phyloP scores from a whole-genome alignment of 2,888 invertebrate genomes.

The Lepidocyrtoides sp. region DNA sequence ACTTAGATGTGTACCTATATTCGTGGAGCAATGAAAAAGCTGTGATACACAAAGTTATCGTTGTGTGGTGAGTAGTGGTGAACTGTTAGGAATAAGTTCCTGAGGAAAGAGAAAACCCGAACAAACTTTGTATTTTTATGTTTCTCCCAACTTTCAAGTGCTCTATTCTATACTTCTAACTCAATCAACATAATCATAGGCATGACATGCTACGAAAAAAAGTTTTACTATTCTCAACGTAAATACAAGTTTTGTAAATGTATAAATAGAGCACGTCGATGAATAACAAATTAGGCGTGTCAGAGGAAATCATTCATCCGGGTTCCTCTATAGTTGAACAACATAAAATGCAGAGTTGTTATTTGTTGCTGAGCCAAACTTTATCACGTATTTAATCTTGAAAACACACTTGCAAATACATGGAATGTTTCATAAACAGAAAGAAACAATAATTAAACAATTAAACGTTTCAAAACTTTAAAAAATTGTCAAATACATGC shows the following conservation, averaged over 20 bases:
- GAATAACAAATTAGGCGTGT: constrained; percentile 85
- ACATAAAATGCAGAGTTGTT: too few species aligned
- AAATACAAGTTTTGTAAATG: neutral
- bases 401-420: too few species aligned
- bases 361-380: too few species aligned
- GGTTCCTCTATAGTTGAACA: too few species aligned
- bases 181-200: constrained; percentile 63
- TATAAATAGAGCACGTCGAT: constrained; percentile 70
- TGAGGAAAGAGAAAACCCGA: neutral
- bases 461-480: too few species aligned
- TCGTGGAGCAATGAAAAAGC: neutral
- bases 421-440: too few species aligned
- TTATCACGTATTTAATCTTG: too few species aligned
- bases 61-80: neutral
- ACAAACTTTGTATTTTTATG: neutral
- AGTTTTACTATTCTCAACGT: constrained; percentile 42
- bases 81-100: neutral
- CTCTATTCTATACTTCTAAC: constrained; percentile 1
- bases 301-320: constrained; percentile 18
- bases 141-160: constrained; percentile 14
- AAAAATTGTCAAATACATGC: too few species aligned
- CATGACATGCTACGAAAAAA: constrained; percentile 57
- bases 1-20: neutral
- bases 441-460: too few species aligned
- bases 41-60: neutral